Conservation (phyloP, 2,797 vertebrate species). For the Perodicticus potto region DNA sequence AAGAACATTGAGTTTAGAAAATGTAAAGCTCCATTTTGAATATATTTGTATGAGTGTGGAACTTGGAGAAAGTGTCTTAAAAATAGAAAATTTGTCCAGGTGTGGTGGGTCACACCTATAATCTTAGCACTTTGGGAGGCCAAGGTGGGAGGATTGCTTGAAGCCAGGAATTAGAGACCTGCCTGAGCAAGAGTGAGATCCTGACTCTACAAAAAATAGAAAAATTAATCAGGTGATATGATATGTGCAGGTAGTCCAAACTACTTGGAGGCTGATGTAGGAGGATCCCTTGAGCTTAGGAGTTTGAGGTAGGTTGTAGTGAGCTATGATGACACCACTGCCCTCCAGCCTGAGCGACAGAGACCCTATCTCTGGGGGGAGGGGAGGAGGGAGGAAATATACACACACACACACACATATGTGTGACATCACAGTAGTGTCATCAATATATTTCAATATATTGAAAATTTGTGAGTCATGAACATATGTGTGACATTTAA, state of each 20-base stretch:
- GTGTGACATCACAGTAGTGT: too few relatives aligned
- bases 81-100: slow-evolving; percentile 6
- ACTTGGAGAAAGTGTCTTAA: slow-evolving; percentile 3
- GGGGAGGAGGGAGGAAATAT: too few relatives aligned
- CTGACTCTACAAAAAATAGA: background rate
- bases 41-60: background rate
- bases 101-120: background rate
- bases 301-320: background rate
- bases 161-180: background rate
- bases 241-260: background rate
- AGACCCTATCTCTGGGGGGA: background rate
- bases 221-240: background rate
- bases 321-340: background rate
- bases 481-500: background rate
- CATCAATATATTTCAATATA: too few relatives aligned
- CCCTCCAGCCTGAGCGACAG: background rate
- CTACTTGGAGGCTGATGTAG: background rate
- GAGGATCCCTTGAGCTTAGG: background rate
- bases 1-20: background rate
- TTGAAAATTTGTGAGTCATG: background rate
- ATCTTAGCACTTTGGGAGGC: background rate
- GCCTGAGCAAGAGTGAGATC: background rate
- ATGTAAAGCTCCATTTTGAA: background rate
- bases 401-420: too few relatives aligned
- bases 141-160: background rate